These are phyloP conservation scores for Ectemnius continuus DNA, from an alignment of 2,888 invertebrate species.

Conservation along the genomic window DNA sequence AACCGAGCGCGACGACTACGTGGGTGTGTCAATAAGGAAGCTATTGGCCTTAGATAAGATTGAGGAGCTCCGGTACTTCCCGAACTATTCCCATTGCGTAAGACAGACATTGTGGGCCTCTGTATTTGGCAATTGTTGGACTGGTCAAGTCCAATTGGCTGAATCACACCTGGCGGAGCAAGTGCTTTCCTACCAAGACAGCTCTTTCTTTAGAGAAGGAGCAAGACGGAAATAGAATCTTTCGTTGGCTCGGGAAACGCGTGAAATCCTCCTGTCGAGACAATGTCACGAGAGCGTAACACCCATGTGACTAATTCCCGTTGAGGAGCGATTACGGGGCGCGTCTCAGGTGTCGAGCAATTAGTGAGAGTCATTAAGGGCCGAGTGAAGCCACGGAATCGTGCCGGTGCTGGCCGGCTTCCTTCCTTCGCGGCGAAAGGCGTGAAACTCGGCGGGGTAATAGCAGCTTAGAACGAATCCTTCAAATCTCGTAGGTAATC, in stretches of 20 bases:
- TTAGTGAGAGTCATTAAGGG: conserved; percentile 51
- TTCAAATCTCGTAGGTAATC: conserved; percentile 44
- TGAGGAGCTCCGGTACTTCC: conserved; percentile 10
- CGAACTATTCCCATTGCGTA: conserved; percentile 28
- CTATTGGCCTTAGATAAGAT: conserved; percentile 66
- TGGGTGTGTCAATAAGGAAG: conserved; percentile 61
- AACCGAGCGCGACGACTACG: conserved; percentile 15
- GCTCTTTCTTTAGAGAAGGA: no score
- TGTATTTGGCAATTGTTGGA: background rate
- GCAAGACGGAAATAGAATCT: no score
- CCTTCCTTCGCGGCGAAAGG: conserved; percentile 37
- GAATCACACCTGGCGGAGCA: background rate
- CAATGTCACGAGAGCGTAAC: conserved; percentile 31
- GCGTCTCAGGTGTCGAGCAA: conserved; percentile 36
- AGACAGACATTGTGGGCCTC: conserved; percentile 17
- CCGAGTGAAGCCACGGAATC: conserved; percentile 35
- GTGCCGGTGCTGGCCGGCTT: conserved; percentile 2
- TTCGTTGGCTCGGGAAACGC: background rate
- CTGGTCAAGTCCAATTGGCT: conserved; percentile 17
- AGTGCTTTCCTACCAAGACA: no score
- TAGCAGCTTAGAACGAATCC: conserved; percentile 40
- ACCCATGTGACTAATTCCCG: conserved; percentile 36
- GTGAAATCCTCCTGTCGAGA: background rate
- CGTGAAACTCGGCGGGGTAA: conserved; percentile 50
- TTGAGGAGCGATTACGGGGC: conserved; percentile 38